A percentile compares a stretch with the other conserved stretches of the same genome.
Evolutionary conservation across 2,113 vertebrate species (phyloP).

Genomic region (Phocoena phocoena): DNA sequence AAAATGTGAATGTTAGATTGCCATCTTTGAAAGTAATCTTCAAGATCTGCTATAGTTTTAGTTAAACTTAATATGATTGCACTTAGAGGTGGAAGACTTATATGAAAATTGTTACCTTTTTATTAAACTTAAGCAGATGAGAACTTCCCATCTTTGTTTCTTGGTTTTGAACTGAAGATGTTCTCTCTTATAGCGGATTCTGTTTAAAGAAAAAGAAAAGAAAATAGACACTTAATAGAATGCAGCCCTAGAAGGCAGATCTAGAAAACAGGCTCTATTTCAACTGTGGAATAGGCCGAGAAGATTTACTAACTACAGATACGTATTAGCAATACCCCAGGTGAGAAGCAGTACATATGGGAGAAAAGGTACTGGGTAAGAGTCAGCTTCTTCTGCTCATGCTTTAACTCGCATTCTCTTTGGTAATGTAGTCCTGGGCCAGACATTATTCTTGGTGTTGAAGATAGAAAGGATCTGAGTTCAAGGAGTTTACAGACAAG

Average conservation of each 20-base stretch:
- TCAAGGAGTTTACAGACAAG: background rate
- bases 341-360: background rate
- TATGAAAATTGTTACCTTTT: conserved; percentile 23
- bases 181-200: background rate
- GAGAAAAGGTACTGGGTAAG: background rate
- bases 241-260: background rate
- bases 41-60: background rate
- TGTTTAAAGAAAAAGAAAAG: background rate
- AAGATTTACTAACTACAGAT: background rate
- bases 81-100: conserved; percentile 7
- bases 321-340: background rate
- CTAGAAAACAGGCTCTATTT: background rate
- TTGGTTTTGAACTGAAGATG: conserved; percentile 8
- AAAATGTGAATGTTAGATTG: background rate
- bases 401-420: background rate
- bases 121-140: conserved; percentile 16
- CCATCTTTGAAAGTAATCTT: conserved; percentile 21
- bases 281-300: background rate
- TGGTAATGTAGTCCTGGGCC: background rate
- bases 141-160: background rate
- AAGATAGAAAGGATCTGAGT: background rate
- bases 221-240: background rate
- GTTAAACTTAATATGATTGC: background rate
- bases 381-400: background rate
- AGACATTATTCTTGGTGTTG: background rate